A percentile compares a stretch with the other conserved stretches of the same genome.
Conservation (phyloP, 2,888 invertebrate species). For the Euphydryas editha region DNA sequence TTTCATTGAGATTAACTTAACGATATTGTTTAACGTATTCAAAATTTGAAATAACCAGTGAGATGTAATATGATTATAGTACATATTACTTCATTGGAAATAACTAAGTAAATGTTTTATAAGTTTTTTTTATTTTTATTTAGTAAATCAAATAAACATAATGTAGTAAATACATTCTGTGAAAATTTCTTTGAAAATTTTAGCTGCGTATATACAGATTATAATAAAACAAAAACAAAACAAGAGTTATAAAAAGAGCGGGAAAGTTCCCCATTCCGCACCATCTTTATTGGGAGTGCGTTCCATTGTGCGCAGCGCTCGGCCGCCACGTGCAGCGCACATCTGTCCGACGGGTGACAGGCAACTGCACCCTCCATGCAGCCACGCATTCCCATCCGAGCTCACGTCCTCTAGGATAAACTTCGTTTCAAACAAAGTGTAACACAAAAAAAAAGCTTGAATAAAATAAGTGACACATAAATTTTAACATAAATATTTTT, state of each 20-base stretch:
- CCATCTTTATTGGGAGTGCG: constrained; percentile 70
- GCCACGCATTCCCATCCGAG: constrained; percentile 43
- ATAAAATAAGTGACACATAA: background rate
- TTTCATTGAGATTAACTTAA: too few relatives aligned
- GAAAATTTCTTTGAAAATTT: background rate
- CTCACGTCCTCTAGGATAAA: constrained; percentile 34
- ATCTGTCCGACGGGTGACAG: constrained; percentile 51
- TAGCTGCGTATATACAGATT: constrained; percentile 15
- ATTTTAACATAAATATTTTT: background rate
- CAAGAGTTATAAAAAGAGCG: constrained; percentile 63
- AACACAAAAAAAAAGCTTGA: background rate
- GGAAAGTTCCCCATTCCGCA: constrained; percentile 69
- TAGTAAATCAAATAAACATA: too few relatives aligned
- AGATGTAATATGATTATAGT: too few relatives aligned
- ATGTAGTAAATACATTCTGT: too few relatives aligned
- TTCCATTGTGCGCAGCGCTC: constrained; percentile 72
- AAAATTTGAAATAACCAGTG: too few relatives aligned
- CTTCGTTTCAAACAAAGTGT: constrained; percentile 19
- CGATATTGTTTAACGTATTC: too few relatives aligned
- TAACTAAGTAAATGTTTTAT: too few relatives aligned
- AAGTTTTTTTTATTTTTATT: too few relatives aligned
- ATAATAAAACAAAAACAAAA: constrained; percentile 27
- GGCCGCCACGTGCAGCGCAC: constrained; percentile 54
- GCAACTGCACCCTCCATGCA: constrained; percentile 45
- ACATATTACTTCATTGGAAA: too few relatives aligned